A percentile compares a stretch with the other conserved stretches of the same genome.
phyloP scores from a whole-genome alignment of 2,888 invertebrate species.

The Altica lythri region DNA sequence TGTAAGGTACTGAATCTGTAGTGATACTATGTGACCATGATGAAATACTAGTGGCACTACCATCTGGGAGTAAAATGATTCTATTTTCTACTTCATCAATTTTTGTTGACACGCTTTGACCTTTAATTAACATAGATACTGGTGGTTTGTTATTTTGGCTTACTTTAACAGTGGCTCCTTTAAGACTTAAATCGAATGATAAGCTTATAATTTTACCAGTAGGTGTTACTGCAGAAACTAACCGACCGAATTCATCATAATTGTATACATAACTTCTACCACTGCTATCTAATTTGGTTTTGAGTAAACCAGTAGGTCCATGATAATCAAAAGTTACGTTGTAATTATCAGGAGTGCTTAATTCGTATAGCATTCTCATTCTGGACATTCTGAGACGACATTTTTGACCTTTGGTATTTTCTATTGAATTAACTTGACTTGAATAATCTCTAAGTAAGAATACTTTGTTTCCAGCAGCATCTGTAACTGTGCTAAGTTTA shows the following conservation, averaged over 20 bases:
- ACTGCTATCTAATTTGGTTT: slow-evolving; percentile 86
- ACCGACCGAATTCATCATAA: slow-evolving; percentile 92
- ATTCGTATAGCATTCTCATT: slow-evolving; percentile 88
- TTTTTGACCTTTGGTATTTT: slow-evolving; percentile 91
- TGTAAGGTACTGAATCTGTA: slow-evolving; percentile 90
- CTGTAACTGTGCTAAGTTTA: slow-evolving; percentile 90
- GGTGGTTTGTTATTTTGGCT: slow-evolving; percentile 83
- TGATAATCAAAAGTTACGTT: slow-evolving; percentile 94
- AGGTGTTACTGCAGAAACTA: slow-evolving; percentile 90
- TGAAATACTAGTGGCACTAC: slow-evolving; percentile 78
- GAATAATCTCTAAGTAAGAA: slow-evolving; percentile 83
- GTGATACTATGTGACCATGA: slow-evolving; percentile 89
- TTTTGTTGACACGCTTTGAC: slow-evolving; percentile 81
- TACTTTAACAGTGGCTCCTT: slow-evolving; percentile 86
- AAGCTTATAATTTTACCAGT: slow-evolving; percentile 92
- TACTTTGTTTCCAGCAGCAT: slow-evolving; percentile 89
- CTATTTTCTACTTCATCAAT: slow-evolving; percentile 82
- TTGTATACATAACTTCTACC: slow-evolving; percentile 91
- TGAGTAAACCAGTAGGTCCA: slow-evolving; percentile 84
- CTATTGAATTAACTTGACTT: slow-evolving; percentile 89
- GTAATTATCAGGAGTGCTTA: slow-evolving; percentile 91
- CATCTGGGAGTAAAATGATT: slow-evolving; percentile 79
- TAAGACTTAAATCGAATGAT: slow-evolving; percentile 86
- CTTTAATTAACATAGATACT: slow-evolving; percentile 84
- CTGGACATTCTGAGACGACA: slow-evolving; percentile 89